Conservation (phyloP, 2,888 invertebrate genomes). For the Laothoe populi region DNA sequence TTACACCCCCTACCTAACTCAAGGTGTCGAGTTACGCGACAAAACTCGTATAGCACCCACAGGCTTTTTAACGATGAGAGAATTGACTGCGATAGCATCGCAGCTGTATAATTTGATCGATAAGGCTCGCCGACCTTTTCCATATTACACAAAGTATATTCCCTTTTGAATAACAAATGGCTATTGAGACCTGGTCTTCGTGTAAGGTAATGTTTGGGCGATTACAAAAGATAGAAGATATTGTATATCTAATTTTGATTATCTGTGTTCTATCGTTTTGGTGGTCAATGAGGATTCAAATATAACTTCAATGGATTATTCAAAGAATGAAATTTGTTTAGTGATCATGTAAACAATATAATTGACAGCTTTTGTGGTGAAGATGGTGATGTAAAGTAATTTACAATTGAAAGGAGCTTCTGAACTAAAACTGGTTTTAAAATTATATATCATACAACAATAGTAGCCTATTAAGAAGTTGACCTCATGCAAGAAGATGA, state of each 20-base stretch:
- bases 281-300: too few relatives aligned
- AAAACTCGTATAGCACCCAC: slow-evolving; percentile 65
- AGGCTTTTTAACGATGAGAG: slow-evolving; percentile 67
- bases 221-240: neutral
- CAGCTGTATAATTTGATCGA: slow-evolving; percentile 61
- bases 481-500: too few relatives aligned
- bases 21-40: slow-evolving; percentile 75
- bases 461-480: too few relatives aligned
- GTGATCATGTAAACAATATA: too few relatives aligned
- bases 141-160: slow-evolving; percentile 20
- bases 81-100: slow-evolving; percentile 67
- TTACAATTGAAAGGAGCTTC: too few relatives aligned
- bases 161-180: slow-evolving; percentile 4
- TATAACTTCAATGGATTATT: too few relatives aligned
- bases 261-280: too few relatives aligned
- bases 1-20: slow-evolving; percentile 43
- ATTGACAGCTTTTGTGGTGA: too few relatives aligned
- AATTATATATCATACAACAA: too few relatives aligned
- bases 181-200: neutral
- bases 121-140: slow-evolving; percentile 39
- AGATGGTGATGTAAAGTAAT: too few relatives aligned
- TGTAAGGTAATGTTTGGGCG: neutral
- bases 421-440: too few relatives aligned
- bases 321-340: too few relatives aligned
- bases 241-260: neutral